Percentiles rank a stretch among this genome's conserved stretches.
Conservation (phyloP, 1,140 invertebrate species). For the Eubasilissa regina region DNA sequence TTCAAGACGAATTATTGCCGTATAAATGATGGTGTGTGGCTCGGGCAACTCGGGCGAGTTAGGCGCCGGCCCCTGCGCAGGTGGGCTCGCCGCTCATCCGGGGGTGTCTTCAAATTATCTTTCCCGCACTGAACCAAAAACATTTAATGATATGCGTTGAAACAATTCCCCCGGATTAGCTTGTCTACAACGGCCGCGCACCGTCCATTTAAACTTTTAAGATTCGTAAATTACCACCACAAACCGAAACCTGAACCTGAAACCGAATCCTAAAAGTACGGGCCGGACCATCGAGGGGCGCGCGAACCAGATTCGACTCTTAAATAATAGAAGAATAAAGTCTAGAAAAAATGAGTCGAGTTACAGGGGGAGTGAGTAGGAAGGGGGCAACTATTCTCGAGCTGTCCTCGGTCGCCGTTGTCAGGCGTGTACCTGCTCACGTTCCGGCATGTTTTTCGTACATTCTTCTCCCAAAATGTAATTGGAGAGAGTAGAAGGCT, state of each 20-base stretch:
- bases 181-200: conserved; percentile 3
- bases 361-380: too few species aligned
- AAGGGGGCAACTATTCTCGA: too few species aligned
- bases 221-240: conserved; percentile 1
- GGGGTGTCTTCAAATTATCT: background rate
- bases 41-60: too few species aligned
- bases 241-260: background rate
- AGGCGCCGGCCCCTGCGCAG: too few species aligned
- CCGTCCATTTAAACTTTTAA: background rate
- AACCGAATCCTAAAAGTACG: background rate
- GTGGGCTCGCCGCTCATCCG: background rate
- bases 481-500: conserved; percentile 7
- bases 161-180: background rate
- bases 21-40: too few species aligned
- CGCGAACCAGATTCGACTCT: too few species aligned
- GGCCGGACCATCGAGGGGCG: background rate
- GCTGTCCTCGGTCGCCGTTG: too few species aligned
- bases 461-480: background rate
- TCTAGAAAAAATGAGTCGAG: too few species aligned
- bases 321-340: too few species aligned
- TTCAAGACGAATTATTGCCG: too few species aligned
- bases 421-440: background rate
- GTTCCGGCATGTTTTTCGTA: background rate
- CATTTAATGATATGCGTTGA: background rate
- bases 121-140: background rate